Evolutionary conservation across 2,113 vertebrate genomes (phyloP).

Genomic region (Circaetus gallicus): DNA sequence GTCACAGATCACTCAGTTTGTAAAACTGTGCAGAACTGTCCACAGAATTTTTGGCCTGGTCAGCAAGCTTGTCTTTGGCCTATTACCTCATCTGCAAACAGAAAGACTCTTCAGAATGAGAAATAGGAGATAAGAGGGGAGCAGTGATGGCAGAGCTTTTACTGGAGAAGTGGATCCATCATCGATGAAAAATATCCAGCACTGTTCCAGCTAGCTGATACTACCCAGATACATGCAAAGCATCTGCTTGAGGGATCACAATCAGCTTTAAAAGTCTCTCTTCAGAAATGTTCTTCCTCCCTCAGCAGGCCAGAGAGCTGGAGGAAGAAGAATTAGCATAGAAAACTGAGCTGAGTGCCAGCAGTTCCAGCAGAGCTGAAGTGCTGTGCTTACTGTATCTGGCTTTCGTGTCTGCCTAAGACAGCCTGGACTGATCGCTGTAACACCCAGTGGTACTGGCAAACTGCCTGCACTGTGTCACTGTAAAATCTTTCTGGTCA

Average conservation of each 20-base stretch:
- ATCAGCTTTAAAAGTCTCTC: neutral
- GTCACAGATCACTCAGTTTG: neutral
- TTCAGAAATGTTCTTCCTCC: neutral
- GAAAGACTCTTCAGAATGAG: neutral
- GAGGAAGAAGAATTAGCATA: neutral
- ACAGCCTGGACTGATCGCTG: neutral
- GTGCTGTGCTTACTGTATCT: neutral
- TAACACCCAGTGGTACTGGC: neutral
- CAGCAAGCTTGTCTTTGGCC: neutral
- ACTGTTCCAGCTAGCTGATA: neutral
- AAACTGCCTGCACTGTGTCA: neutral
- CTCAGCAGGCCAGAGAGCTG: neutral
- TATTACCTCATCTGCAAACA: slow-evolving; percentile 9
- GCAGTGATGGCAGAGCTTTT: neutral
- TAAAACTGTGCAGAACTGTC: neutral
- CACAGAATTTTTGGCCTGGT: neutral
- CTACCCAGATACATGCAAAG: neutral
- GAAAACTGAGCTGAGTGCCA: neutral
- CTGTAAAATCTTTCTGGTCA: neutral
- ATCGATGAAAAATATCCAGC: neutral
- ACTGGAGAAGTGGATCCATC: neutral
- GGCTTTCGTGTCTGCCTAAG: neutral
- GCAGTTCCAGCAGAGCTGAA: neutral
- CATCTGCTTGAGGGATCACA: neutral
- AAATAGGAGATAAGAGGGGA: slow-evolving; percentile 3